Evolutionary conservation across 2,113 vertebrate genomes (phyloP).

Genomic region (Silurus asotus): DNA sequence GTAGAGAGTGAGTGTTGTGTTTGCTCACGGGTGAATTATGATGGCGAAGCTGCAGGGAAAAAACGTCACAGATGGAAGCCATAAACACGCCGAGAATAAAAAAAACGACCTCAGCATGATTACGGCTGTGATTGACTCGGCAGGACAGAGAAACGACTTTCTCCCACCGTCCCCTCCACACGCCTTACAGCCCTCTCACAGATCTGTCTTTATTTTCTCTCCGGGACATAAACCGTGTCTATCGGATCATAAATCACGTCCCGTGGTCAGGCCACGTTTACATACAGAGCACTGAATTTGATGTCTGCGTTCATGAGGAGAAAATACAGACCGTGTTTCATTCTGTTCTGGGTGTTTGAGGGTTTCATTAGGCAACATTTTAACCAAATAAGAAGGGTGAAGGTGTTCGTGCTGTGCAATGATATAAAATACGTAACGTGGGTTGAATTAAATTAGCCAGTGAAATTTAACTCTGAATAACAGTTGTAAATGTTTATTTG

Average conservation of each 20-base stretch:
- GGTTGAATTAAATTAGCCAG: not conserved
- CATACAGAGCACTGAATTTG: not conserved
- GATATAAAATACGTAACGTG: not conserved
- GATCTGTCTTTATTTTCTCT: constrained; percentile 9
- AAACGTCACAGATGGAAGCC: constrained; percentile 17
- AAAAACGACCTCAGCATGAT: constrained; percentile 41
- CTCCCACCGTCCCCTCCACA: not conserved
- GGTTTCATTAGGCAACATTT: not conserved
- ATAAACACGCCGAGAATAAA: constrained; percentile 38
- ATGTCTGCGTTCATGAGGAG: constrained; percentile 6
- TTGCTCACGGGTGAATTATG: constrained; percentile 26
- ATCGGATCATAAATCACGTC: not conserved
- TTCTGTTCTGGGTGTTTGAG: not conserved
- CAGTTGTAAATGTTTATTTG: not conserved
- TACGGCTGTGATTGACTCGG: constrained; percentile 41
- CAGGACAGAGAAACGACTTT: constrained; percentile 20
- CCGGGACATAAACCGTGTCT: not conserved
- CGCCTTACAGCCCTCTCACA: not conserved
- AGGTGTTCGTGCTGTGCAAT: not conserved
- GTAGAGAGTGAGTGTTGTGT: constrained; percentile 14
- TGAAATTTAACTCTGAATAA: not conserved
- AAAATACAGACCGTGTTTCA: not conserved
- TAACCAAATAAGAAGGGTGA: not conserved
- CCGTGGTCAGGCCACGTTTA: not conserved
- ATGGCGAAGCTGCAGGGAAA: not conserved